Base-by-base conservation (phyloP, 2,113 vertebrate genomes). In the Serinus canaria region DNA sequence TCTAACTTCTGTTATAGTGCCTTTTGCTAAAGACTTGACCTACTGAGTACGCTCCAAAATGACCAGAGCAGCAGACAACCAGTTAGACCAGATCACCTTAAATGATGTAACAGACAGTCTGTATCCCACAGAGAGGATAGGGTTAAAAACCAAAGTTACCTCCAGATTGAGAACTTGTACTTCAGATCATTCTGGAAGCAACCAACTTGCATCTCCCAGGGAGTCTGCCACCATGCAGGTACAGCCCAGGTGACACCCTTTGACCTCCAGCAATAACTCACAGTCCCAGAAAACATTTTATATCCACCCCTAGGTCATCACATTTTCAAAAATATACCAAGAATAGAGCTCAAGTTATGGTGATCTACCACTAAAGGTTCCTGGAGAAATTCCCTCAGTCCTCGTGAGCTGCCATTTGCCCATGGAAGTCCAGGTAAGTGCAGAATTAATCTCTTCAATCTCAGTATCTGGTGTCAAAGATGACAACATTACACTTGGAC, bases 71-170 rank as follows among this genome's bases (percentile, higher is more conserved):
- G 2, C 25, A 66, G 30, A 59, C 31, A 70, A 55, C 15, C 25
- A 94, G 0, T 30, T 19, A 66, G 33, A 15, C n/a, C 37, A 90
- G 33, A 59, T 44, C 21, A 55, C n/a, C 31, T 68, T 56, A 76
- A 83, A 56, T 44, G 15, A 52, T 58, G 46, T 44, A 80, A 21
- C 3, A 11, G 30, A 41, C 43, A 53, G 16, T 33, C 19, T n/a
- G 8, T 52, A 60, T 25, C 19, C 55, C 49, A 60, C 15, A 16
- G 30, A 63, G 4, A 75, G 4, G 22, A 50, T 17, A 49, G 7
- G 25, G 4, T 3, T 1, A 52, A 77, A 78, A 3, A 0, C 0
- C 21, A 52, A 7, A 4, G 3, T 35, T 83, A 41, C 15, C 37
- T 62, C 25, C 72, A 88, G 53, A 37, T 0, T 46, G 43, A 85